Evolutionary conservation across 1,140 invertebrate genomes (phyloP), one percentile per base, ranked within the genome.

Genomic region (Reticulitermes speratus): DNA sequence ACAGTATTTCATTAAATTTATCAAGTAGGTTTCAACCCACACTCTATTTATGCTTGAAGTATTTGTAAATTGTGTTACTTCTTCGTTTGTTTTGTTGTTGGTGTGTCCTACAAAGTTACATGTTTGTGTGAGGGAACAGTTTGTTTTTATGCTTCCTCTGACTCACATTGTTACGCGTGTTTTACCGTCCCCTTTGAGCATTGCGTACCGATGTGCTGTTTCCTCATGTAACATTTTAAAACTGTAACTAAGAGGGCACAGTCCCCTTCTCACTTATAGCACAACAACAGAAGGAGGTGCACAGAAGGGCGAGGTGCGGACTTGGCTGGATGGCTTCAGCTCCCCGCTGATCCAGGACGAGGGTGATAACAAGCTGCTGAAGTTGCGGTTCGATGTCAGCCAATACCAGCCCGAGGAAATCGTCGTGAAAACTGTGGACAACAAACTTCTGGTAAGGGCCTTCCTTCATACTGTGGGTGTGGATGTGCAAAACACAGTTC

Each of bases 351-450:
- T 98, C 90, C 94, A 96, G 89, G 96, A 98, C 88, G 96, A 97
- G 90, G 96, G 97, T 44, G 96, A 97, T 89, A 96, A 94, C 92
- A 98, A 98, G 91, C 95, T 95, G 89, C 92, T 98, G 69, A 98
- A 98, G 90, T 93, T 98, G 30, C 94, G 97, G 89, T 99, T 98
- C 91, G 97, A 99, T 90, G 97, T 98, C 83, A 97, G 96, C 90
- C 96, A 98, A 91, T 98, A 98, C 91, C 95, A 96, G 83, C 97
- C 97, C 21, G 97, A 98, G 90, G 97, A 99, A 93, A 98, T 99
- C 90, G 96, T 98, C 88, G 97, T 99, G 85, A 98, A 98, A 92
- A 98, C 97, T 88, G 97, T 98, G 85, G 97, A 98, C 92, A 98
- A 98, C 91, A 98, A 98, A 93, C 93, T 98, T 88, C 93, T 98